Evolutionary conservation across 2,888 invertebrate species (phyloP), one percentile per base, ranked within the genome.

Genomic region (Folsomia candida): DNA sequence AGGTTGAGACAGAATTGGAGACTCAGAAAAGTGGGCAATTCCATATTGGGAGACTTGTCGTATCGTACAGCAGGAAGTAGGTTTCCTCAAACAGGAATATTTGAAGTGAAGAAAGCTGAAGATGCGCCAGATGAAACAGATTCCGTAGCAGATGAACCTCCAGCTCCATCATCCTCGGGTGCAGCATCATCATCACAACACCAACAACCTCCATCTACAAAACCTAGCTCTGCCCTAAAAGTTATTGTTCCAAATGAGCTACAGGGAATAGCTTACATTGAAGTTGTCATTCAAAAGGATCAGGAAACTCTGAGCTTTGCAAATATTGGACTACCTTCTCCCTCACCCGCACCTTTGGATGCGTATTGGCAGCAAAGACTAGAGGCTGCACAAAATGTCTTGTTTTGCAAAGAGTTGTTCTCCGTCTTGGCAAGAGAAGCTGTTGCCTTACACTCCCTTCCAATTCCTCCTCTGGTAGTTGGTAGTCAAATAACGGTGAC

Each of bases 401-500:
- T 97, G 24, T 97, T 97, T 84, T 97, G 97, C 82, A 97, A 97
- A 84, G 97, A 97, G 83, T 84, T 97, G 37, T 97, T 97, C 82
- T 92, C 94, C 76, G 92, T 97, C 81, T 84, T 97, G 68, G 97
- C 97, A 0, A 90, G 94, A 67, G 97, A 97, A 83, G 97, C 97
- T 0, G 95, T 97, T 3, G 94, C 95, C 81, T 84, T 95, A 2
- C 93, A 94, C 81, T 92, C 94, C 0, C 47, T 77, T n/a, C 91
- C 93, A 0, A 94, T 97, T 81, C 97, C 97, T 0, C 97, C 97
- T 81, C 92, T 97, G 88, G 97, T 97, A 6, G 94, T 97, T 54
- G 96, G 96, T 61, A 97, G 97, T 84, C 95, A 97, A 84, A 97
- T 97, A 75, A 93, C 96, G 86, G 94, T 95, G 2, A 95, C 96